Conservation (phyloP, 2,888 invertebrate genomes). For the Eumerus sabulonum region DNA sequence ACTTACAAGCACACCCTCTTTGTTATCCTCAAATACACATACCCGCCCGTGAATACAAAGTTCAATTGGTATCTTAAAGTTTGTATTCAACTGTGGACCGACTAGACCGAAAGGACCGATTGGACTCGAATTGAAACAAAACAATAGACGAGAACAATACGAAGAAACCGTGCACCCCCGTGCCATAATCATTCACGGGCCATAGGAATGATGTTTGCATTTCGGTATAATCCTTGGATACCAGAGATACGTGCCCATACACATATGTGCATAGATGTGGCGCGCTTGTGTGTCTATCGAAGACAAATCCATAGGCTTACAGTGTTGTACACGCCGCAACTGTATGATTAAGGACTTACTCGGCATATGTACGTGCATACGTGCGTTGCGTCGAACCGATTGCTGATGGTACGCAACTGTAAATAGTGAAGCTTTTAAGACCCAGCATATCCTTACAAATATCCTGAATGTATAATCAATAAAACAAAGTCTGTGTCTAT, state of each 20-base stretch:
- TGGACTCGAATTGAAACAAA: neutral
- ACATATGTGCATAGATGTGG: slow-evolving; percentile 1
- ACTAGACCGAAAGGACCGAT: too few species aligned
- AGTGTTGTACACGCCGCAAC: slow-evolving; percentile 31
- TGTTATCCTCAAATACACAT: neutral
- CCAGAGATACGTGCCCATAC: slow-evolving; percentile 5
- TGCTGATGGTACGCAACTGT: neutral
- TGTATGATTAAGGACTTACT: slow-evolving; percentile 63
- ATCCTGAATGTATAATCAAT: slow-evolving; percentile 59
- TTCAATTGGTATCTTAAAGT: slow-evolving; percentile 2
- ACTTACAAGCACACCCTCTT: neutral
- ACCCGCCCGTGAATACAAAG: neutral
- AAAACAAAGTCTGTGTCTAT: slow-evolving; percentile 41
- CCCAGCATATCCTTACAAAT: slow-evolving; percentile 44
- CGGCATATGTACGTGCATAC: slow-evolving; percentile 39
- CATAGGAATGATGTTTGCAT: slow-evolving; percentile 31
- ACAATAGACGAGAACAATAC: slow-evolving; percentile 17
- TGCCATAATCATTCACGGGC: slow-evolving; percentile 31
- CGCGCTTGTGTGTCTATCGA: slow-evolving; percentile 14
- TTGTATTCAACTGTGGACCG: neutral
- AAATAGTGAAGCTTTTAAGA: slow-evolving; percentile 1
- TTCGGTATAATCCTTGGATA: slow-evolving; percentile 1
- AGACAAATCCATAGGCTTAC: slow-evolving; percentile 34
- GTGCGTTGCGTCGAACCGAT: neutral
- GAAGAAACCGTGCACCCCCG: slow-evolving; percentile 34